These are phyloP conservation scores for Mythimna vitellina DNA, from an alignment of 2,888 invertebrate genomes.

Conservation along the genomic window DNA sequence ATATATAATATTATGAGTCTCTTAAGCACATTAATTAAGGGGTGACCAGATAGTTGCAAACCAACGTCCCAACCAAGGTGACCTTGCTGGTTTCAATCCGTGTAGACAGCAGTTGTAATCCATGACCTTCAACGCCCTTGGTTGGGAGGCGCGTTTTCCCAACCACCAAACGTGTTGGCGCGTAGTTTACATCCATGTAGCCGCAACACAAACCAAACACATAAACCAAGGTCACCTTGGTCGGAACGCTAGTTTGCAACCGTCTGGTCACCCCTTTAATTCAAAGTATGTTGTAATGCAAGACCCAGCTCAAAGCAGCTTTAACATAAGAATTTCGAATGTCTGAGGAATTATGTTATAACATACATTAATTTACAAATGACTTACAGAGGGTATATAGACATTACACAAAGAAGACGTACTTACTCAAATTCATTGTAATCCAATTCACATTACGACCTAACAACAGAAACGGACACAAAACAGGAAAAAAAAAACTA, in stretches of 20 bases:
- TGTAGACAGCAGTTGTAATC: too few species aligned
- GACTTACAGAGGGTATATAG: background rate
- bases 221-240: too few species aligned
- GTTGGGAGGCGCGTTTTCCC: too few species aligned
- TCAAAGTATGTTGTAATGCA: background rate
- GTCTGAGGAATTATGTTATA: background rate
- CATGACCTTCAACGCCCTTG: too few species aligned
- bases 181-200: too few species aligned
- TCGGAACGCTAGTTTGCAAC: too few species aligned
- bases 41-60: too few species aligned
- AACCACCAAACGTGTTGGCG: too few species aligned
- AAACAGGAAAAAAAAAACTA: constrained; percentile 19
- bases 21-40: background rate
- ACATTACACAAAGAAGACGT: background rate
- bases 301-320: background rate
- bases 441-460: constrained; percentile 8
- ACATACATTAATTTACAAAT: background rate
- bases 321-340: background rate
- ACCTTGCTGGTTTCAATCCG: too few species aligned
- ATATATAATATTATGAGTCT: background rate
- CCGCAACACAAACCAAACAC: too few species aligned
- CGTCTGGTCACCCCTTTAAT: too few species aligned
- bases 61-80: too few species aligned
- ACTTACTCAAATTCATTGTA: background rate
- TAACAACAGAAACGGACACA: constrained; percentile 1